Base-by-base conservation (phyloP, 2,113 vertebrate species). In the Labeo rohita region DNA sequence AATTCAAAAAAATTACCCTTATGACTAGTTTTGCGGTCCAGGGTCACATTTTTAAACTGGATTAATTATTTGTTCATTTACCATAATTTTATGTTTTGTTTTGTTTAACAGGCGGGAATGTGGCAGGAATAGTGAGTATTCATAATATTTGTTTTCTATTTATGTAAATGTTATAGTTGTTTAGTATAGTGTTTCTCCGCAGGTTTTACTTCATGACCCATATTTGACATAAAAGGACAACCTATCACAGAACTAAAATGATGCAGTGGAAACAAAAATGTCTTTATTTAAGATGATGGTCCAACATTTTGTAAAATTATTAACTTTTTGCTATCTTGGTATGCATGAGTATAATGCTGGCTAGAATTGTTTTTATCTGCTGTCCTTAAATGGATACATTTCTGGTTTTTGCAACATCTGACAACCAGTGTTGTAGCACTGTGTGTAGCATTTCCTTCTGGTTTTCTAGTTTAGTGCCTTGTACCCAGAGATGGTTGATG, bases 401-500 rank as follows among this genome's bases (percentile, higher is more conserved):
- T 74, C 23, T 8, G 21, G 1, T 12, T 74, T 68, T 47, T 43
- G 68, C 36, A 39, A 21, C 21, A 10, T 5, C 21, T 47, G 43
- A 74, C 43, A 74, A 70, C 21, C 21, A 4, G 1, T 54, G 28
- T 78, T 39, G 15, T 56, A 76, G 73, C 18, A 63, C 34, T 45
- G 54, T 80, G 78, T 8, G 61, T 77, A 34, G 34, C 21, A 21
- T 7, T 21, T 70, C 34, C 1, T 54, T 70, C 16, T 59, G 50
- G 13, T 65, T 73, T 56, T 13, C 45, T 82, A 99, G 97, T 98
- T 97, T 85, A 93, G 94, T 80, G 94, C 95, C 10, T 43, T 96
- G 87, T 99, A 97, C 92, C 97, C 97, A 0, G 96, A 99, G 89
- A 96, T 97, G 96, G 96, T 98, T 89, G 96, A 97, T 11, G 93